These are phyloP conservation scores for Chaetorhynchus papuensis DNA, from an alignment of 2,113 vertebrate genomes.

Conservation along the genomic window DNA sequence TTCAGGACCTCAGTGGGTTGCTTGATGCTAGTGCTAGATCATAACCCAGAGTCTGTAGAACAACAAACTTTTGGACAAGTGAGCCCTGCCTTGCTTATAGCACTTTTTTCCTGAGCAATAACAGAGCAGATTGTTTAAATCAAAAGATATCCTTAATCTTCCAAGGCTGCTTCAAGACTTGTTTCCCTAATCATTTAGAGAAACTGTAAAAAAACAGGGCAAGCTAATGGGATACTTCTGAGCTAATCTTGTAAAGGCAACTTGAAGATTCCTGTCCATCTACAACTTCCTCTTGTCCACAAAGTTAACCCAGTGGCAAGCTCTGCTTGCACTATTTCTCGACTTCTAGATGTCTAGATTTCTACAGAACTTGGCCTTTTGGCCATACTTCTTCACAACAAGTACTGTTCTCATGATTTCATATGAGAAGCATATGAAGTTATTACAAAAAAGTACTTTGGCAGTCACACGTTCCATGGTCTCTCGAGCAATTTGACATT, in stretches of 20 bases:
- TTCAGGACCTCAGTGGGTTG: background rate
- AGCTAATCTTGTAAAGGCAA: background rate
- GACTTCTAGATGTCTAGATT: background rate
- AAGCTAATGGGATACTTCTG: background rate
- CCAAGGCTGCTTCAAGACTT: background rate
- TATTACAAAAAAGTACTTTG: background rate
- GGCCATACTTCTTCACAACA: background rate
- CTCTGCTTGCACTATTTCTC: background rate
- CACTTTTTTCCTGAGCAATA: background rate
- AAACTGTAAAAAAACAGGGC: background rate
- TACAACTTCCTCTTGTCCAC: background rate
- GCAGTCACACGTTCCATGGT: background rate
- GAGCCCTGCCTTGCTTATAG: background rate
- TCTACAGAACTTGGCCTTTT: background rate
- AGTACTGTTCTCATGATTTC: background rate
- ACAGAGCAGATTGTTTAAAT: background rate
- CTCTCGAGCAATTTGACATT: background rate
- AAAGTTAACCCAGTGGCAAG: background rate
- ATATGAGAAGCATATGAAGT: background rate
- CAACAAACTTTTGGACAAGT: background rate
- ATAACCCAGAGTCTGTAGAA: background rate
- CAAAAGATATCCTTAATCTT: background rate
- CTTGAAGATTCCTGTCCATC: fast-evolving
- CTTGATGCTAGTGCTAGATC: background rate
- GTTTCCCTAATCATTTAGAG: background rate